Evolutionary conservation across 2,888 invertebrate species (phyloP).

Genomic region (Trichopria drosophilae): DNA sequence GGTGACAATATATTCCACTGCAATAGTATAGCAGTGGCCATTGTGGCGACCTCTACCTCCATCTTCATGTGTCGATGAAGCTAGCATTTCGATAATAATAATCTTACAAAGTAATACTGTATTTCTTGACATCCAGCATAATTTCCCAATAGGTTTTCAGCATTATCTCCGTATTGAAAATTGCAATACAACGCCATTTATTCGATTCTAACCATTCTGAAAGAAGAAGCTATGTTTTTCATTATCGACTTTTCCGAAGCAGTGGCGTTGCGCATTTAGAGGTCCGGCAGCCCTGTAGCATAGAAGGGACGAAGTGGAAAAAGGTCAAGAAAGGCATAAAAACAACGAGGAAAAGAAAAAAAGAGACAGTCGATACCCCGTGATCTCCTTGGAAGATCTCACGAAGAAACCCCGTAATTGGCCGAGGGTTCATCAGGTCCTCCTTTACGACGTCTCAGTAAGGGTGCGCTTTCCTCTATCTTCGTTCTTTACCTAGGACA

Average conservation of each 20-base stretch:
- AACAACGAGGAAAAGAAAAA: constrained; percentile 8
- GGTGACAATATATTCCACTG: no score
- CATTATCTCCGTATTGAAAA: no score
- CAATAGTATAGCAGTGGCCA: no score
- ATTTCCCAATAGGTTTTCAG: no score
- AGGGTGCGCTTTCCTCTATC: constrained; percentile 35
- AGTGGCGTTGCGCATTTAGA: constrained; percentile 17
- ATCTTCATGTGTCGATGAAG: no score
- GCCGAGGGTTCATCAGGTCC: constrained; percentile 44
- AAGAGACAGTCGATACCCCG: constrained; percentile 35
- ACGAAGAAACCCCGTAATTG: constrained; percentile 40
- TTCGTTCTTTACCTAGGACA: constrained; percentile 43
- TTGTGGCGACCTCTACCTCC: no score
- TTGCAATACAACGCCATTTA: no score
- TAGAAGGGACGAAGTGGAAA: constrained; percentile 17
- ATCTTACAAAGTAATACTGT: no score
- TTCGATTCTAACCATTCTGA: no score
- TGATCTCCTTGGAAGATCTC: constrained; percentile 27
- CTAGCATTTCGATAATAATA: no score
- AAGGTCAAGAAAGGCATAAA: constrained; percentile 16
- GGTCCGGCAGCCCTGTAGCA: constrained; percentile 9
- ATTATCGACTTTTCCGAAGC: background rate
- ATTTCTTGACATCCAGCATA: no score
- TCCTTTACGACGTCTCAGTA: constrained; percentile 33
- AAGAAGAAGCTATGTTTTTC: no score